phyloP scores from a whole-genome alignment of 2,113 vertebrate species.

The Ranitomeya variabilis region DNA sequence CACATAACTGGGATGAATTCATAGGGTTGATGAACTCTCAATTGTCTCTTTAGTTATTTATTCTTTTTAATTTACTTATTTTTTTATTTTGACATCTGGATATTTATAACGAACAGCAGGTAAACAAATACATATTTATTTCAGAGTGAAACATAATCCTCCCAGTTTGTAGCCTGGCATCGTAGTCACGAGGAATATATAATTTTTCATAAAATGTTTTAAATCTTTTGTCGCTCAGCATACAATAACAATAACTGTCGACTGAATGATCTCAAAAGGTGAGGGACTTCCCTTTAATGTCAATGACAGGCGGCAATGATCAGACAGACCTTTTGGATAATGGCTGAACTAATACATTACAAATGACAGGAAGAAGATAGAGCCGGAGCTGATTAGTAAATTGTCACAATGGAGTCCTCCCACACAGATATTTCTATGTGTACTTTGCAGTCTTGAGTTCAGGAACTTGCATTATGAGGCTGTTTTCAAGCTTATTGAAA shows the following conservation, averaged over 20 bases:
- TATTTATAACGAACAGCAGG: not conserved
- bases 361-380: constrained; percentile 62
- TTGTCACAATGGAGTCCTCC: constrained; percentile 66
- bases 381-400: constrained; percentile 64
- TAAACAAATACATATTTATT: constrained; percentile 13
- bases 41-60: too few species aligned
- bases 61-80: not conserved
- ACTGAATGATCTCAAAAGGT: constrained; percentile 17
- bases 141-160: not conserved
- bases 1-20: too few species aligned
- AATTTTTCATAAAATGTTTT: not conserved
- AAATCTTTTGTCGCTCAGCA: not conserved
- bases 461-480: constrained; percentile 63
- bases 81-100: not conserved
- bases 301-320: constrained; percentile 49
- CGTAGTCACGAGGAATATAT: not conserved
- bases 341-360: constrained; percentile 60
- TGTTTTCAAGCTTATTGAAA: constrained; percentile 59
- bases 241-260: constrained; percentile 19
- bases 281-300: constrained; percentile 39
- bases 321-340: constrained; percentile 59
- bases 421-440: constrained; percentile 69
- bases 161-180: not conserved
- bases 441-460: constrained; percentile 61
- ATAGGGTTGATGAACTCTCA: too few species aligned